Base-by-base conservation (phyloP, 2,797 vertebrate genomes). In the Natrix natrix region DNA sequence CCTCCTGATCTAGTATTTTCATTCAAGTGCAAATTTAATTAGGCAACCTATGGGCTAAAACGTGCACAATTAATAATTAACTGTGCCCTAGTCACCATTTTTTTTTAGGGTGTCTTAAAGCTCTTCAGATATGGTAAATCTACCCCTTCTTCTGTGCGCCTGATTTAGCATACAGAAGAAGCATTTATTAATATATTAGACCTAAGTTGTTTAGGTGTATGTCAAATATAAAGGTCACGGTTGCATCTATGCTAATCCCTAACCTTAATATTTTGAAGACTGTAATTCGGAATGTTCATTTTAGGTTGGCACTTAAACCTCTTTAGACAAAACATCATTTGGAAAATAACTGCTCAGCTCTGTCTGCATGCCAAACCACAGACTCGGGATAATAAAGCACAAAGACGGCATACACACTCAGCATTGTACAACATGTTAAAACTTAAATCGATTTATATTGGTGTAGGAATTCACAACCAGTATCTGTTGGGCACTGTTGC, bases 1-100 rank as follows among this genome's bases (percentile, higher is more conserved):
- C 48, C 60, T 90, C 66, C 61, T 90, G 89, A 90, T 55, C 86
- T 17, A 56, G 26, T 92, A 32, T 92, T 92, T 91, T 87, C 32
- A 32, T 26, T 87, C 26, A 11, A 52, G 63, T 37, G 60, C 52
- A 92, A 92, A 88, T 92, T 92, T 60, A 87, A 87, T 69, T 87
- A 92, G 63, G 32, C 32, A 92, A 55, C 8, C 56, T 16, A 37
- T 88, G 60, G 60, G 20, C 48, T 69, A 92, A 56, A 92, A 56
- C 4, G 8, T 61, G 54, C 26, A 24, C 1, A 5, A 43, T 87
- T 55, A 88, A 92, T 83, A 48, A 83, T 43, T 24, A 83, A 63
- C 22, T 83, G 74, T 83, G 74, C 37, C 37, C 74, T 24, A 5
- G 37, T 24, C 74, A 12, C 74, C 37, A 83, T 48, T 48, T 83